Base-by-base conservation (phyloP, 2,888 invertebrate genomes). In the Cancer borealis region DNA sequence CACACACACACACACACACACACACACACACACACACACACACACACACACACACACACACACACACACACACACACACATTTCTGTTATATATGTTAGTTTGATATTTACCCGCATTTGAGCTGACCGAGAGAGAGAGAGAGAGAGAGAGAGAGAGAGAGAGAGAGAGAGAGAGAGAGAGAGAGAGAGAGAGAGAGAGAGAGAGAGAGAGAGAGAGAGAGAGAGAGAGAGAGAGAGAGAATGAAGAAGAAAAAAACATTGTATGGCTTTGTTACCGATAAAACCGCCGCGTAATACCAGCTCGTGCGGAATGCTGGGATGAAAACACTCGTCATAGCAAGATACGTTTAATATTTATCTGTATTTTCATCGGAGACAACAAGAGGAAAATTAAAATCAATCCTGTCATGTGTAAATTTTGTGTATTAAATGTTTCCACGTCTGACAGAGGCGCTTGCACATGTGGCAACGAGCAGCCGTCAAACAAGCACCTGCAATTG, bases 181-280 rank as follows among this genome's bases (percentile, higher is more conserved):
- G 73, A 73, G 73, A 73, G 73, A 73, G 79, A 79, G 79, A 79
- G 79, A 79, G 79, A 79, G 79, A 79, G 79, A 79, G 79, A 79
- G 79, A 79, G 79, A 79, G 79, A 79, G 79, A 79, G 79, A 30
- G 30, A 30, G 79, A 30, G 39, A 39, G 26, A 79, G 79, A 79
- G 79, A 79, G 79, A 79, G 79, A 79, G 79, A 79, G 79, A 79
- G 79, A 79, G 79, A 79, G 79, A 79, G 79, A 79, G 79, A 79
- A 30, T 3, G 30, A 30, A 30, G 39, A 39, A 8, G 30, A 66
- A n/a, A 66, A n/a, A 66, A n/a, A 1, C n/a, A 66, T 14, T 66
- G 66, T n/a, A 66, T 66, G n/a, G 66, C 66, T 66, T 66, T 66
- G 66, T 66, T 66, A 66, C 66, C 3, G 17, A 14, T 21, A 66